Percentiles rank a stretch among this genome's conserved stretches.
Evolutionary conservation across 2,888 invertebrate genomes (phyloP).

Genomic region (Strigamia transsilvanica): DNA sequence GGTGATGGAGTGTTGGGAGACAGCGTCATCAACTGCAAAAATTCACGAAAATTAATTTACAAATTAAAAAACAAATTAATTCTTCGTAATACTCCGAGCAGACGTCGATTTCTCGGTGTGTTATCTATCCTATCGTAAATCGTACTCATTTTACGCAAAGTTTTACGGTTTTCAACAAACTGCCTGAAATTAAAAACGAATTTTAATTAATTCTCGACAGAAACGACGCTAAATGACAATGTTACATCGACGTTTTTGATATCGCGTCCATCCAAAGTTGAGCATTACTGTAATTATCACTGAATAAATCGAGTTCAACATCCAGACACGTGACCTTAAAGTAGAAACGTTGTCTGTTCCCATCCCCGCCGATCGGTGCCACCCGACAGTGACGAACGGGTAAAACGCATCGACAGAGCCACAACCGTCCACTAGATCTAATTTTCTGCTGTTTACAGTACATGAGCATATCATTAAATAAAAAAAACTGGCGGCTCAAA

Average conservation of each 20-base stretch:
- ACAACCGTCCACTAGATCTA: neutral
- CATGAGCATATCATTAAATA: slow-evolving; percentile 2
- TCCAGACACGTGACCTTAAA: neutral
- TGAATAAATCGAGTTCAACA: neutral
- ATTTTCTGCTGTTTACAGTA: neutral
- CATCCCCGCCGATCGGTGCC: neutral
- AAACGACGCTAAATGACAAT: no score
- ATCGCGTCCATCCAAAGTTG: neutral
- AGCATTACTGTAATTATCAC: neutral
- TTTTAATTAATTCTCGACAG: no score
- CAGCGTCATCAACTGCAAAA: neutral
- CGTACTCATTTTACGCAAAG: neutral
- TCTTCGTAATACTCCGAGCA: neutral
- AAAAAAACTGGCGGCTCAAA: neutral
- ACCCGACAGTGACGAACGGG: neutral
- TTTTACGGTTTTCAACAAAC: neutral
- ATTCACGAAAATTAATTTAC: neutral
- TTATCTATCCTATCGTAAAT: neutral
- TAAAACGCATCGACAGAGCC: neutral
- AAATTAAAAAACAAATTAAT: neutral
- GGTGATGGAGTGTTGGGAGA: neutral
- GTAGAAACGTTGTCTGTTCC: neutral
- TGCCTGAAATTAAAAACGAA: no score
- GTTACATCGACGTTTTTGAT: neutral
- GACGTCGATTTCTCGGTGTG: neutral